Evolutionary conservation across 1,140 invertebrate species (phyloP), one percentile per base, ranked within the genome.

Genomic region (Neelides sp.): DNA sequence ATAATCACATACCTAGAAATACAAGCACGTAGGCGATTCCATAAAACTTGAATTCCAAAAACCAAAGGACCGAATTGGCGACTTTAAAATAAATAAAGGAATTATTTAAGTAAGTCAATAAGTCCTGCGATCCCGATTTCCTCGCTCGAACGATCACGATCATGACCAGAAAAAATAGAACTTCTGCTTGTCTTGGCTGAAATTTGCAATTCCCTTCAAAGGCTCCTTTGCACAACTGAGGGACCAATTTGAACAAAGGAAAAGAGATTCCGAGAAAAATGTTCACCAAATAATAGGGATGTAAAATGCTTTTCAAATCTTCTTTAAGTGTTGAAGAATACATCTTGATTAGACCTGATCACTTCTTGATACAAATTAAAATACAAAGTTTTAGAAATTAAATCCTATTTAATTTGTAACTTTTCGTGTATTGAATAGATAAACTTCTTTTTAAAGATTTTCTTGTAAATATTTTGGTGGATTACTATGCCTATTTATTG

Each of bases 41-140:
- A 68, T 85, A 80, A 46, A 88, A 69, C 52, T 86, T 76, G 70
- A 92, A 91, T 3, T 83, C 78, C 59, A 91, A 88, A 57, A 90
- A 88, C 82, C 92, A 98, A 0, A 98, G 71, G 53, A 95, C 79
- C 15, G 86, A 64, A 70, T 92, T 96, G 0, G 91, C 85, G 7
- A 89, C 74, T 73, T 98, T 98, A 3, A 84, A 82, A 65, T 97
- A 97, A 57, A 93, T 81, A 66, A 93, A 97, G 50, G 89, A 86
- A 0, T 87, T 85, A 0, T 85, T 80, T 32, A 95, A 66, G 66
- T 94, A 94, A 66, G 82, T 84, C 34, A 85, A 80, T 78, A 90
- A 91, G 40, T 78, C 85, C 17, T 86, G 77, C 64, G 83, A 89
- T 50, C 90, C 88, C 50, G 85, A 77, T 70, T 93, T 95, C 62